A percentile compares a stretch with the other conserved stretches of the same genome.
Conservation (phyloP, 2,888 invertebrate genomes). For the Ceriagrion tenellum region DNA sequence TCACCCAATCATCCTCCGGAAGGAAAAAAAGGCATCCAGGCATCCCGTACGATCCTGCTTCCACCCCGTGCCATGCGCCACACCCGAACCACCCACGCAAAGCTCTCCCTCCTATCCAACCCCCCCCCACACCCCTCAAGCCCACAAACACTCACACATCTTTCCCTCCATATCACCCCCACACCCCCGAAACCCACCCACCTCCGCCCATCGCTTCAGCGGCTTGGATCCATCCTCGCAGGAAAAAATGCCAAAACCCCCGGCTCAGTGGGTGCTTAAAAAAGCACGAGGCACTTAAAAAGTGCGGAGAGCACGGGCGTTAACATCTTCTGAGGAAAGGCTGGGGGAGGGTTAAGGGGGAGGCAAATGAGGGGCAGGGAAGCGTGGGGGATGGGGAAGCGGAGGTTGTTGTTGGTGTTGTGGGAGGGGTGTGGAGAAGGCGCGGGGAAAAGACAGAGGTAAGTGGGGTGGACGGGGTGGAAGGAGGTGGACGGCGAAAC, state of each 20-base stretch:
- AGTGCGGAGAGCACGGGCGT: constrained; percentile 39
- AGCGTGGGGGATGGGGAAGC: background rate
- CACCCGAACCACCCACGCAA: background rate
- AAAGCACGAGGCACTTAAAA: background rate
- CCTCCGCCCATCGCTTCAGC: background rate
- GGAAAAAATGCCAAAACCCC: background rate
- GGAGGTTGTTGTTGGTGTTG: background rate
- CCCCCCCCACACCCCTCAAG: background rate
- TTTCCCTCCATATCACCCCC: background rate
- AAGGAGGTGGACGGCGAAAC: background rate
- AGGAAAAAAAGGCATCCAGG: background rate
- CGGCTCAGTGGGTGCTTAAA: background rate
- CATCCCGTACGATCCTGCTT: background rate
- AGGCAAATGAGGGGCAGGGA: background rate
- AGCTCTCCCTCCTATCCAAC: background rate
- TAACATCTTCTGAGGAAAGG: constrained; percentile 40
- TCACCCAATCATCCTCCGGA: background rate
- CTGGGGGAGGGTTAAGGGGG: no score
- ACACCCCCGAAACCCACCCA: background rate
- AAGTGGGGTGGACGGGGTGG: background rate
- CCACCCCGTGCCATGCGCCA: background rate
- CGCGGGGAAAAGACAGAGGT: background rate
- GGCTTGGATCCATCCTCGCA: background rate
- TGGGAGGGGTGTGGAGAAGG: background rate
- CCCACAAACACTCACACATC: no score